These are phyloP conservation scores for Mercenaria mercenaria DNA, from an alignment of 1,140 invertebrate species.

Conservation along the genomic window DNA sequence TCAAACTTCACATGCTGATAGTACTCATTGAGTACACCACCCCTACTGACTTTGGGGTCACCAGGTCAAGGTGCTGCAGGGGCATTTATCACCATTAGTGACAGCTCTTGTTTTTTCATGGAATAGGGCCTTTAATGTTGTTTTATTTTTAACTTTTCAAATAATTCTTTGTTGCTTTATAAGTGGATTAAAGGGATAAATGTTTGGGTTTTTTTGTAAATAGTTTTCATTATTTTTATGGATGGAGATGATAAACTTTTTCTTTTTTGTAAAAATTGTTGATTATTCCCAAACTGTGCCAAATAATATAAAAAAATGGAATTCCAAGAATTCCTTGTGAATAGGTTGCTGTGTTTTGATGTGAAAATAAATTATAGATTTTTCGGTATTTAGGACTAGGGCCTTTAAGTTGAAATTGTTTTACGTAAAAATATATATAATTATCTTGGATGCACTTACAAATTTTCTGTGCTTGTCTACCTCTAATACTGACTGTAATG, in stretches of 20 bases:
- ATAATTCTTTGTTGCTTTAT: not conserved
- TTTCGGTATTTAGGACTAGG: not conserved
- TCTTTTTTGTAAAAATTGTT: not conserved
- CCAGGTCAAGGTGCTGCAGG: too few species aligned
- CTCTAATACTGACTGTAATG: too few species aligned
- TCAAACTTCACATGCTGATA: too few species aligned
- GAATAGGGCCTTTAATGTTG: too few species aligned
- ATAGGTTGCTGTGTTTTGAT: conserved; percentile 18
- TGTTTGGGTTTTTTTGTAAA: not conserved
- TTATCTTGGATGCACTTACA: too few species aligned
- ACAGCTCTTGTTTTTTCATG: too few species aligned
- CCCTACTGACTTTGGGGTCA: too few species aligned
- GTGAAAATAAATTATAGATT: not conserved
- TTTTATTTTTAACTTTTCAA: not conserved
- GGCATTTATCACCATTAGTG: too few species aligned
- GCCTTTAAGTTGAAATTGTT: not conserved
- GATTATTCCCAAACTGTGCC: conserved; percentile 46
- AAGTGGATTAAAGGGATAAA: not conserved
- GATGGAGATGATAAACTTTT: not conserved
- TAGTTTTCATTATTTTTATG: not conserved
- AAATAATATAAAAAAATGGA: not conserved
- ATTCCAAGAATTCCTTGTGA: conserved; percentile 24
- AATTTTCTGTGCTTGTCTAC: too few species aligned
- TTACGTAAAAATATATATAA: too few species aligned
- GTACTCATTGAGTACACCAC: too few species aligned